phyloP scores from a whole-genome alignment of 2,888 invertebrate species.

The Unio delphinus region DNA sequence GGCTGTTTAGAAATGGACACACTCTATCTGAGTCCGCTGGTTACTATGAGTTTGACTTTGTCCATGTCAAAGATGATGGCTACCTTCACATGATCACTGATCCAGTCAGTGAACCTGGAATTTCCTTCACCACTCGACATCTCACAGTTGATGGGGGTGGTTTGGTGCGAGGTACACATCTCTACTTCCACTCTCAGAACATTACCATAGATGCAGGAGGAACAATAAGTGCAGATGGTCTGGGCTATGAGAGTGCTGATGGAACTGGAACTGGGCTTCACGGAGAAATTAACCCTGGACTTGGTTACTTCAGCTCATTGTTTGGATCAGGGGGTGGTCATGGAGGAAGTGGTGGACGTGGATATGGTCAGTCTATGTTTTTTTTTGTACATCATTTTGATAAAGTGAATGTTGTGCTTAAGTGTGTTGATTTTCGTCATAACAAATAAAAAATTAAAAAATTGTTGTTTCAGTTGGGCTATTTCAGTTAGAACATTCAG shows the following conservation, averaged over 20 bases:
- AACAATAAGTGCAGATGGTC: conserved; percentile 45
- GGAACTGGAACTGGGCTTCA: conserved; percentile 23
- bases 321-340: conserved; percentile 52
- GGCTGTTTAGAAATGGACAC: conserved; percentile 47
- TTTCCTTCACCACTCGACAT: conserved; percentile 36
- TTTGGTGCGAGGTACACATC: conserved; percentile 48
- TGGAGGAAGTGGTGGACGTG: conserved; percentile 57
- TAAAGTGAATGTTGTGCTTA: background rate
- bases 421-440: no score
- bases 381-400: background rate
- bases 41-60: conserved; percentile 44
- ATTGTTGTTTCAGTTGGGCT: no score
- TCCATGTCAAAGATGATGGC: conserved; percentile 54
- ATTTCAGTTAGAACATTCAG: no score
- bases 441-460: no score
- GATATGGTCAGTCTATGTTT: conserved; percentile 27
- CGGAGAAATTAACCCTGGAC: conserved; percentile 51
- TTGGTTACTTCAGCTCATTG: conserved; percentile 26
- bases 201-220: conserved; percentile 57
- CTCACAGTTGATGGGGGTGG: conserved; percentile 58
- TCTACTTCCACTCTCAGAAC: conserved; percentile 49
- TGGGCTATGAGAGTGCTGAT: conserved; percentile 46
- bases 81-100: conserved; percentile 55
- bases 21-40: conserved; percentile 38
- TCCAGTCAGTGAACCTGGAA: conserved; percentile 46